Percentiles rank a stretch among this genome's conserved stretches.
Evolutionary conservation across 2,113 vertebrate genomes (phyloP).

Genomic region (Osmerus mordax): DNA sequence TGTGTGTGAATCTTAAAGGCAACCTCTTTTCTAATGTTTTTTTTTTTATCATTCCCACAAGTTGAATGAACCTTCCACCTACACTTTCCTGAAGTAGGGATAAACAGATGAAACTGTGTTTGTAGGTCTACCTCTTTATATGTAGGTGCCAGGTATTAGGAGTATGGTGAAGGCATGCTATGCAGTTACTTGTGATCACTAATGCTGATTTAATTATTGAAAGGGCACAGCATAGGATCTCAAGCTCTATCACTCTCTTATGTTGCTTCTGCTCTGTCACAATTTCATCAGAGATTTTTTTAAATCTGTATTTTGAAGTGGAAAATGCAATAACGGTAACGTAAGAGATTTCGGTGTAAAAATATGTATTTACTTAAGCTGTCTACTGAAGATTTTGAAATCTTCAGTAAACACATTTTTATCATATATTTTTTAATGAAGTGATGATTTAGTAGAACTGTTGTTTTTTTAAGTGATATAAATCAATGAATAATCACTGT

Average conservation of each 20-base stretch:
- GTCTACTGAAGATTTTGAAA: slow-evolving; percentile 30
- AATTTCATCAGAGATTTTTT: slow-evolving; percentile 21
- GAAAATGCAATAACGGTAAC: slow-evolving; percentile 22
- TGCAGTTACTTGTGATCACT: slow-evolving; percentile 57
- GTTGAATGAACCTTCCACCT: slow-evolving; percentile 4
- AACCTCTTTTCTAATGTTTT: slow-evolving; percentile 15
- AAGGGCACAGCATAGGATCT: slow-evolving; percentile 58
- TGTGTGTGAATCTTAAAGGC: slow-evolving; percentile 26
- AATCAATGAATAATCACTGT: slow-evolving; percentile 49
- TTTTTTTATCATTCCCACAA: slow-evolving; percentile 22
- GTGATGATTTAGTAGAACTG: slow-evolving; percentile 23
- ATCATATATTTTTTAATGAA: slow-evolving; percentile 28
- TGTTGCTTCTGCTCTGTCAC: slow-evolving; percentile 25
- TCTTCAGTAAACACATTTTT: slow-evolving; percentile 30
- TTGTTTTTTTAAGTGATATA: slow-evolving; percentile 32
- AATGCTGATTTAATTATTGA: slow-evolving; percentile 28
- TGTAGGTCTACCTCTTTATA: slow-evolving; percentile 92
- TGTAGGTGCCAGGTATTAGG: slow-evolving; percentile 83
- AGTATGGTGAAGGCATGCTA: slow-evolving; percentile 62
- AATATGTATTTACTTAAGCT: slow-evolving; percentile 25
- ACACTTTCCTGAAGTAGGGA: slow-evolving; percentile 79
- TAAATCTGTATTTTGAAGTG: slow-evolving; percentile 2
- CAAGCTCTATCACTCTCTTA: slow-evolving; percentile 56
- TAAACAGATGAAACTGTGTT: slow-evolving; percentile 63
- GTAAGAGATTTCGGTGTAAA: slow-evolving; percentile 3